Base-by-base conservation (phyloP, 2,797 vertebrate genomes). In the Notolepis coatsorum region DNA sequence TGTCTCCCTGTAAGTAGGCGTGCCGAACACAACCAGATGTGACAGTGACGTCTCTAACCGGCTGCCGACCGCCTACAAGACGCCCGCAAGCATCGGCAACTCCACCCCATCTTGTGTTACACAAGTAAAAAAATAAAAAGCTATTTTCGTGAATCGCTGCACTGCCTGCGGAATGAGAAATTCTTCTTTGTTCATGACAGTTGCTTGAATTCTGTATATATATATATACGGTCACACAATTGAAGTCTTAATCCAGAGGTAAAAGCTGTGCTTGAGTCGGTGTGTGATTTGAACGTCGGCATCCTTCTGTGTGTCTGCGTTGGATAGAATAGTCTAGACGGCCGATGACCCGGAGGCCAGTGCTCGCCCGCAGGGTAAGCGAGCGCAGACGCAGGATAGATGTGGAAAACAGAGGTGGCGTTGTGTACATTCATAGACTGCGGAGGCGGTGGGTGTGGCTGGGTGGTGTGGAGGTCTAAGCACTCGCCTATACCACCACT, bases 31-130 rank as follows among this genome's bases (percentile, higher is more conserved):
- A 77, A 81, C 80, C 86, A 88, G 89, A 88, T 87, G 84, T 88
- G 86, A 85, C 87, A 84, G 81, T 69, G 79, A 77, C 75, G 77
- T 84, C 72, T 69, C 69, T 56, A 49, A 52, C 70, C 48, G 58
- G 68, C 74, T 82, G 87, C 88, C 83, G 88, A 82, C 79, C 60
- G 66, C 82, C 85, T 70, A 76, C 86, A 58, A 84, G 79, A 84
- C 81, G 74, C 82, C 88, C 79, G 80, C 69, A 49, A 79, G 80
- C 77, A 6, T 54, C 86, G 86, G 89, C 86, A 90, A 81, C 73
- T 61, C 52, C 10, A 4, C 35, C 9, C 54, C 68, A 80, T 82
- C 69, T 79, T 62, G 53, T 71, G 71, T 79, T 77, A 73, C 81
- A 69, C 68, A 77, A 71, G 57, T 75, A 58, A 56, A 57, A 20